Evolutionary conservation across 2,888 invertebrate species (phyloP).

Genomic region (Sturmia bella): DNA sequence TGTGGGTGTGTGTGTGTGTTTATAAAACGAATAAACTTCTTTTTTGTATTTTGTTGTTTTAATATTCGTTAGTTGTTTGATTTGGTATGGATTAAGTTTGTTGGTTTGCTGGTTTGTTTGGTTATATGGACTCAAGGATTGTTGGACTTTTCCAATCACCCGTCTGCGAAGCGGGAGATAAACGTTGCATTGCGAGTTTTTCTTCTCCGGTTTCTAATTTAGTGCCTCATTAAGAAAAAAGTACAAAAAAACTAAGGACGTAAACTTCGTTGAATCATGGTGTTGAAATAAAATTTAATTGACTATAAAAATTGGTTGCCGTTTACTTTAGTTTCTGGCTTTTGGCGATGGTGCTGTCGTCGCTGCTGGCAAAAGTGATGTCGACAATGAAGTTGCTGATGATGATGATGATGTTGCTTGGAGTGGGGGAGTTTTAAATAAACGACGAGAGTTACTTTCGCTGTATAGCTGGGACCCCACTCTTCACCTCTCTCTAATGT

Average conservation of each 20-base stretch:
- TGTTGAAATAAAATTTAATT: slow-evolving; percentile 45
- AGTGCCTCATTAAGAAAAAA: neutral
- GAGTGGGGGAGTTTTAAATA: slow-evolving; percentile 61
- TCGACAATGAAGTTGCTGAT: slow-evolving; percentile 8
- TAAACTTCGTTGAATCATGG: slow-evolving; percentile 64
- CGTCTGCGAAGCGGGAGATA: slow-evolving; percentile 59
- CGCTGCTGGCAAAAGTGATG: slow-evolving; percentile 30
- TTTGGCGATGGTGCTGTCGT: slow-evolving; percentile 11
- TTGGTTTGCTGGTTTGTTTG: slow-evolving; percentile 2
- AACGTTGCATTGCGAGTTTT: slow-evolving; percentile 63
- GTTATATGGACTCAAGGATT: slow-evolving; percentile 60
- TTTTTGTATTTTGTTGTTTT: slow-evolving; percentile 36
- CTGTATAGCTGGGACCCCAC: slow-evolving; percentile 51
- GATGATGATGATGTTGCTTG: slow-evolving; percentile 43
- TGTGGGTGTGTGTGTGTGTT: slow-evolving; percentile 22
- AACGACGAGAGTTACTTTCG: slow-evolving; percentile 59
- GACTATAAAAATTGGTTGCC: slow-evolving; percentile 42
- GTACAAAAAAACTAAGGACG: slow-evolving; percentile 56
- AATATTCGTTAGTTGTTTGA: slow-evolving; percentile 14
- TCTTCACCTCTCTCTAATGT: slow-evolving; percentile 55
- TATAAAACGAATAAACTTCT: slow-evolving; percentile 13
- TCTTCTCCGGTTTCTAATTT: neutral
- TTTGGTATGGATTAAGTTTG: slow-evolving; percentile 15
- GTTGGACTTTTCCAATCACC: slow-evolving; percentile 56
- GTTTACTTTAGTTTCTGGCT: slow-evolving; percentile 34